phyloP scores from a whole-genome alignment of 2,888 invertebrate genomes.

The Muscina levida region DNA sequence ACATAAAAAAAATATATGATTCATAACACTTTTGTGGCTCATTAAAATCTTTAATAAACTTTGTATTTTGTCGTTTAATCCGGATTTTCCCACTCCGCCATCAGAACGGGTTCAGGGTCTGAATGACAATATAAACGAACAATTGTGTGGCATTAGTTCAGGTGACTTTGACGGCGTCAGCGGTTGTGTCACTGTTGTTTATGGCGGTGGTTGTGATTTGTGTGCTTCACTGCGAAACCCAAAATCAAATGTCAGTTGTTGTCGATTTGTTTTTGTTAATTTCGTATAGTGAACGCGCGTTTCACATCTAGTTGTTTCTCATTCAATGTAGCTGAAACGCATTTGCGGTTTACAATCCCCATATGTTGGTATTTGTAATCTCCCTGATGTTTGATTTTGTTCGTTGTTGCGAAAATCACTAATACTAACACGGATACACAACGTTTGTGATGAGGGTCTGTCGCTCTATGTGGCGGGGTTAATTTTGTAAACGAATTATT shows the following conservation, averaged over 20 bases:
- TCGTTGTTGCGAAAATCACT: too few species aligned
- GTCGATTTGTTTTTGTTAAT: constrained; percentile 32
- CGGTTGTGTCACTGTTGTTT: constrained; percentile 17
- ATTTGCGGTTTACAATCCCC: constrained; percentile 34
- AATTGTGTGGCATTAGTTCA: constrained; percentile 28
- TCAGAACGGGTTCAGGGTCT: not conserved
- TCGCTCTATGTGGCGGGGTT: constrained; percentile 2
- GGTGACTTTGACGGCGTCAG: constrained; percentile 10
- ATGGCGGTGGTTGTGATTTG: constrained; percentile 37
- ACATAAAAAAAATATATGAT: constrained; percentile 23
- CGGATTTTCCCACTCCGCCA: constrained; percentile 23
- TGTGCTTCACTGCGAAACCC: constrained; percentile 4
- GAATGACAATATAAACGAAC: constrained; percentile 8
- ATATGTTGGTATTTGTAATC: not conserved
- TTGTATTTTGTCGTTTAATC: constrained; percentile 46
- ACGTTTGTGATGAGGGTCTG: not conserved
- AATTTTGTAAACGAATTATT: constrained; percentile 1
- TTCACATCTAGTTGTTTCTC: constrained; percentile 12
- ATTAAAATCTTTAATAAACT: constrained; percentile 53
- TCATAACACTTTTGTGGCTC: constrained; percentile 52
- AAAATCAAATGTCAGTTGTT: constrained; percentile 45
- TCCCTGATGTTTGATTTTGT: too few species aligned
- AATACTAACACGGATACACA: not conserved
- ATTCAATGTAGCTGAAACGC: constrained; percentile 23
- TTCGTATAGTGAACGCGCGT: constrained; percentile 25